These are phyloP conservation scores for Bujurquina vittata DNA, from an alignment of 2,113 vertebrate genomes.

Conservation along the genomic window DNA sequence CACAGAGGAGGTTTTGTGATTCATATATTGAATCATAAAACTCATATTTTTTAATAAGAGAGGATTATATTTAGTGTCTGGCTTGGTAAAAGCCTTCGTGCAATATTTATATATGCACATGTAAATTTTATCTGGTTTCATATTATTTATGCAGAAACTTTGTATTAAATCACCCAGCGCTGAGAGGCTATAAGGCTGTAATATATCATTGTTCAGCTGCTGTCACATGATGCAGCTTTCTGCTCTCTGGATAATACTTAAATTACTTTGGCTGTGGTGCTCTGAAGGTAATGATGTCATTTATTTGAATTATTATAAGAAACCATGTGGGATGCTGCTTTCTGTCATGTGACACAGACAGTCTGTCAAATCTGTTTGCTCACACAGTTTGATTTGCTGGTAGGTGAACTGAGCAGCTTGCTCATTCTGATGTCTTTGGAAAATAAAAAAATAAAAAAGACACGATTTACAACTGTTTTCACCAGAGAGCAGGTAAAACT, in stretches of 20 bases:
- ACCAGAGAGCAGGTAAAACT: not conserved
- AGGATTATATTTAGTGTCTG: not conserved
- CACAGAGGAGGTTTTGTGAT: not conserved
- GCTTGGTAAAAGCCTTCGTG: not conserved
- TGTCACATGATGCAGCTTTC: constrained; percentile 27
- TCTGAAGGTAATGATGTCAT: constrained; percentile 45
- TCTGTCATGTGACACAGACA: constrained; percentile 17
- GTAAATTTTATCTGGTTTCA: not conserved
- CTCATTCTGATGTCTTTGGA: not conserved
- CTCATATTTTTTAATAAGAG: not conserved
- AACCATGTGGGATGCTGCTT: not conserved
- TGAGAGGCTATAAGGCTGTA: not conserved
- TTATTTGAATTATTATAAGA: constrained; percentile 43
- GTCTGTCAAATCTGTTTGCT: not conserved
- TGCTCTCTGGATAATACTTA: constrained; percentile 6
- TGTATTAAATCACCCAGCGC: not conserved
- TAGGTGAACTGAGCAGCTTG: not conserved
- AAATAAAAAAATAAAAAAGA: rapidly evolving
- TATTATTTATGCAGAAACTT: constrained; percentile 24
- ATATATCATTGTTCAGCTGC: constrained; percentile 42
- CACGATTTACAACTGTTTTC: not conserved
- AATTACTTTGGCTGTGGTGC: constrained; percentile 9
- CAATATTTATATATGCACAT: not conserved
- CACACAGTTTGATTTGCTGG: not conserved
- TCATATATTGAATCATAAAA: constrained; percentile 11